Evolutionary conservation across 2,113 vertebrate species (phyloP).

Genomic region (Grallaria varia): DNA sequence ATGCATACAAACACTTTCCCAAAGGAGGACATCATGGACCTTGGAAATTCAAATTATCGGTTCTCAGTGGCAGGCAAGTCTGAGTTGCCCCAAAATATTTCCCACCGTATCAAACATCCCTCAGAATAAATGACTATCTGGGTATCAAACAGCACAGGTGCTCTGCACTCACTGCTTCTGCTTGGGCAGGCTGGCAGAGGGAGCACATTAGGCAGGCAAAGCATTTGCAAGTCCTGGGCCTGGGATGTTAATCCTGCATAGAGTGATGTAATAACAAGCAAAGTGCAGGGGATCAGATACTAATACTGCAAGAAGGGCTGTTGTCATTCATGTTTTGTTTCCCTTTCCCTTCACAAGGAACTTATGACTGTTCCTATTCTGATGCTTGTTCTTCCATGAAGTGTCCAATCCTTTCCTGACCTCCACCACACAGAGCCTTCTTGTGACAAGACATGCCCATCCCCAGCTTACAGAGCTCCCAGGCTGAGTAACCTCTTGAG

Average conservation of each 20-base stretch:
- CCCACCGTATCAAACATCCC: background rate
- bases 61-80: background rate
- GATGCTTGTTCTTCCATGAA: background rate
- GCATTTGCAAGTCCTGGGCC: background rate
- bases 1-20: background rate
- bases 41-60: background rate
- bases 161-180: background rate
- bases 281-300: background rate
- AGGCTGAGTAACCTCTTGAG: background rate
- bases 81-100: background rate
- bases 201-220: background rate
- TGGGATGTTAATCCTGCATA: background rate
- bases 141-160: background rate
- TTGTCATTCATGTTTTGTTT: background rate
- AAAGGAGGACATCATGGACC: accelerated
- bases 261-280: background rate
- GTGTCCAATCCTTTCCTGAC: background rate
- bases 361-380: background rate
- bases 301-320: background rate
- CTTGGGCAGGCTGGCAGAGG: background rate
- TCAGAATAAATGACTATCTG: background rate
- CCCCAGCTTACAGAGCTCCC: background rate
- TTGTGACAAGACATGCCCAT: background rate
- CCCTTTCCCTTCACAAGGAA: background rate
- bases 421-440: background rate